Evolutionary conservation across 2,888 invertebrate genomes (phyloP), one percentile per base, ranked within the genome.

Genomic region (Megastigmus dorsalis): DNA sequence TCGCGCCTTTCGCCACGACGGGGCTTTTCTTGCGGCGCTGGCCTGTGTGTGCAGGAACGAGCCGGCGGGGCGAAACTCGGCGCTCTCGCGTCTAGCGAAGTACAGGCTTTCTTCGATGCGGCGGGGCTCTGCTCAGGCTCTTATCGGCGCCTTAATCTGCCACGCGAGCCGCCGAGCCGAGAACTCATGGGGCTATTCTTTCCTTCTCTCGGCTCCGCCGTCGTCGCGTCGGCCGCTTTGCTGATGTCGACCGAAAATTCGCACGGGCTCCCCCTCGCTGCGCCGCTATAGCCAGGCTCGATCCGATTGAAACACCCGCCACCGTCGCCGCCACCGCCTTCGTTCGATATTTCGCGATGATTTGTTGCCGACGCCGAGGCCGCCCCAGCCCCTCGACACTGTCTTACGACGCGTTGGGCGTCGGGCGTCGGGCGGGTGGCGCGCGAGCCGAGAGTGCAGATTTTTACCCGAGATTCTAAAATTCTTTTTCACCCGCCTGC

Each of bases 121-220:
- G n/a, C n/a, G n/a, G n/a, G n/a, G n/a, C n/a, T n/a, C n/a, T n/a
- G n/a, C n/a, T n/a, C n/a, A n/a, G n/a, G 30, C 63, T 48, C 48
- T 50, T 60, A 69, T 69, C 60, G 59, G 38, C 26, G 28, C 30
- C 55, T 67, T 60, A 60, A 73, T 73, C 73, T 73, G 28, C 60
- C 30, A 45, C 55, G 59, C 48, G 45, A 59, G 26, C 52, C 41
- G 26, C 30, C n/a, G 45, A 54, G 20, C 6, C n/a, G n/a, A n/a
- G n/a, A 60, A 50, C 48, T 30, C 33, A 30, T 7, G 26, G n/a
- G 48, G 30, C 18, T 28, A 28, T 36, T 52, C 28, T 45, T 67
- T 67, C 66, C 18, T 20, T 48, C n/a, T 30, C 7, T 13, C 15
- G 0, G 0, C 38, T 38, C n/a, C 45, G 9, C 13, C 13, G 7